Evolutionary conservation across 2,888 invertebrate species (phyloP), one percentile per base, ranked within the genome.

Genomic region (Trilocha varians): DNA sequence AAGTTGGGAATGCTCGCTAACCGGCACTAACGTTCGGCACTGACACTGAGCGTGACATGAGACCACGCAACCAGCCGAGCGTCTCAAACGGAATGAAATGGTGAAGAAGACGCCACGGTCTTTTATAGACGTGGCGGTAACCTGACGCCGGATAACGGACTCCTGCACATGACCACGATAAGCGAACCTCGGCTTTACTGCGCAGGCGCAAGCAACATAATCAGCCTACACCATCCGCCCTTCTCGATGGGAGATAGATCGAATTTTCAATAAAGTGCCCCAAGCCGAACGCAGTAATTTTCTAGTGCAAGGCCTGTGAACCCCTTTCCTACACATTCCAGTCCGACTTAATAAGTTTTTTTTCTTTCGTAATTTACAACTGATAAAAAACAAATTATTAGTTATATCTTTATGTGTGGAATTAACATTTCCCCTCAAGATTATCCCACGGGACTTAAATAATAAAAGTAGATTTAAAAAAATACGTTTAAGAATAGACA

Each of bases 101-200:
- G 74, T 84, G 72, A 82, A 82, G 84, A 84, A 82, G 83, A 79
- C 76, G 78, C 78, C 75, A 61, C 79, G 75, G 78, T 74, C 85
- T 85, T 85, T 74, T 85, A 85, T 85, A 85, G 85, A 85, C 85
- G 75, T 77, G 72, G 76, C 74, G 78, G 80, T 83, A 85, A 85
- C 85, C 84, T 85, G 85, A 82, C 85, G 82, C 80, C 78, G 80
- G 74, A 85, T 85, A 85, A 85, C 85, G 85, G 85, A 65, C 75
- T 76, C 67, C 63, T 55, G 58, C 62, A 62, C 63, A 60, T 68
- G 55, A 57, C 49, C 40, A 50, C 54, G 64, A 59, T 66, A 61
- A 55, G 49, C 73, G 56, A 78, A 56, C 65, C 52, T 61, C 59
- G 52, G 65, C 67, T 70, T 57, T 80, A 64, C 51, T 58, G 55